A percentile compares a stretch with the other conserved stretches of the same genome.
These are phyloP conservation scores for Hoplostethus mediterraneus DNA, from an alignment of 2,797 vertebrate genomes.

Conservation along the genomic window DNA sequence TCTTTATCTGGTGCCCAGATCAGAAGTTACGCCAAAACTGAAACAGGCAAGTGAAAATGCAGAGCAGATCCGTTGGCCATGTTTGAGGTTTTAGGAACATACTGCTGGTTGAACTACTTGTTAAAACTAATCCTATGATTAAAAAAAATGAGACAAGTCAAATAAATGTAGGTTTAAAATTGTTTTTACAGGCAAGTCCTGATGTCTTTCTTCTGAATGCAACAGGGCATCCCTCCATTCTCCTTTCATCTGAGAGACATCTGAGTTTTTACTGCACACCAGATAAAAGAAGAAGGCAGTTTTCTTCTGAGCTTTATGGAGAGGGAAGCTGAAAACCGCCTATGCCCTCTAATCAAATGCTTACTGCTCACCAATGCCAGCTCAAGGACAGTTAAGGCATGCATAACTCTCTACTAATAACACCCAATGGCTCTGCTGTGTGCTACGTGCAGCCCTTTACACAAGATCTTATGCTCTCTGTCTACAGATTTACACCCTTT, in stretches of 20 bases:
- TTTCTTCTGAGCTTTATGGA: slow-evolving; percentile 38
- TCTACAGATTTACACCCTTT: slow-evolving; percentile 16
- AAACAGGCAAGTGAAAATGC: not conserved
- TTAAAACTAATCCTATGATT: not conserved
- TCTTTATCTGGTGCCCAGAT: too few species aligned
- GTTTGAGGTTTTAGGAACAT: not conserved
- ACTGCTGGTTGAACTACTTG: not conserved
- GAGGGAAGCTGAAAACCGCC: slow-evolving; percentile 36
- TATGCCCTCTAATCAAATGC: slow-evolving; percentile 42
- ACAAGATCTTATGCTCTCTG: not conserved
- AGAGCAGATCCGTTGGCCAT: slow-evolving; percentile 2
- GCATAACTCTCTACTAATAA: not conserved
- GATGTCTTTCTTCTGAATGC: not conserved
- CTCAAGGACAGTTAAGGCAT: slow-evolving; percentile 6
- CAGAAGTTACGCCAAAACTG: not conserved
- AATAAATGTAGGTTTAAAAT: slow-evolving; percentile 39
- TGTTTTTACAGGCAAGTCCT: slow-evolving; percentile 11
- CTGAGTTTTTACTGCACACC: slow-evolving; percentile 35
- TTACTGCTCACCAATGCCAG: slow-evolving; percentile 24
- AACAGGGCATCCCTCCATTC: not conserved
- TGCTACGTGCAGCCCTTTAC: slow-evolving; percentile 11
- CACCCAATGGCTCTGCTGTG: slow-evolving; percentile 9
- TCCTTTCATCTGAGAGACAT: slow-evolving; percentile 30
- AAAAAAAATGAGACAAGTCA: slow-evolving; percentile 31
- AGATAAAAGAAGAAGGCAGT: slow-evolving; percentile 42